phyloP scores from a whole-genome alignment of 2,797 vertebrate genomes.

The Ctenochaetus hawaiiensis region DNA sequence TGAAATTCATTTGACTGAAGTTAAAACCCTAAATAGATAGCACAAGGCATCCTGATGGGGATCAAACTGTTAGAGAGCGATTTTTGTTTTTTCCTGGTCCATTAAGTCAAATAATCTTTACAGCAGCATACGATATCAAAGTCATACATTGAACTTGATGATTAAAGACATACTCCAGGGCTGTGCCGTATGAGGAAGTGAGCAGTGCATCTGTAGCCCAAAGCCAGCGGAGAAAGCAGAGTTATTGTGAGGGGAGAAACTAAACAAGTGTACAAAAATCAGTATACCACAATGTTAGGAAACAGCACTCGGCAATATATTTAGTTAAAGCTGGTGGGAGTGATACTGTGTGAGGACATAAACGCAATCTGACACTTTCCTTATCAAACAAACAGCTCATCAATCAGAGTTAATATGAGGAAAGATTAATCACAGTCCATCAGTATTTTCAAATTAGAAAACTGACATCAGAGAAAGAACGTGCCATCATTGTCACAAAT shows the following conservation, averaged over 20 bases:
- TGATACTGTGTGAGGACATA: background rate
- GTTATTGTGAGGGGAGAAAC: background rate
- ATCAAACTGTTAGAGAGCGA: constrained; percentile 3
- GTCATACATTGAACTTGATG: constrained; percentile 17
- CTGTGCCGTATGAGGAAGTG: background rate
- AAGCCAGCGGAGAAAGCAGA: background rate
- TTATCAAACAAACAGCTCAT: constrained; percentile 42
- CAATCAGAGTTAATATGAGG: constrained; percentile 49
- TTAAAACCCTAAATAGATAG: background rate
- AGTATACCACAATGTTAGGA: background rate
- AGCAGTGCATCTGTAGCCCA: background rate
- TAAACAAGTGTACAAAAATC: background rate
- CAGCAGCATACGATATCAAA: background rate
- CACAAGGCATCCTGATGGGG: background rate
- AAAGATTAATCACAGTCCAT: constrained; percentile 45
- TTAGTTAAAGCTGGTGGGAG: background rate
- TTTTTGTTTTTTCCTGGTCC: background rate
- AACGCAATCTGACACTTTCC: constrained; percentile 26
- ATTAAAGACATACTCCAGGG: constrained; percentile 1
- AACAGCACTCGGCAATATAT: constrained; percentile 2
- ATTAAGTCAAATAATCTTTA: background rate
- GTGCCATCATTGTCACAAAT: constrained; percentile 14
- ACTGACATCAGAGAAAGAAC: constrained; percentile 23
- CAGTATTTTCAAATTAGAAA: constrained; percentile 44
- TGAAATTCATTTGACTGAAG: no score